Percentiles rank a stretch among this genome's conserved stretches.
Conservation (phyloP, 2,888 invertebrate species). For the Scaeva pyrastri region DNA sequence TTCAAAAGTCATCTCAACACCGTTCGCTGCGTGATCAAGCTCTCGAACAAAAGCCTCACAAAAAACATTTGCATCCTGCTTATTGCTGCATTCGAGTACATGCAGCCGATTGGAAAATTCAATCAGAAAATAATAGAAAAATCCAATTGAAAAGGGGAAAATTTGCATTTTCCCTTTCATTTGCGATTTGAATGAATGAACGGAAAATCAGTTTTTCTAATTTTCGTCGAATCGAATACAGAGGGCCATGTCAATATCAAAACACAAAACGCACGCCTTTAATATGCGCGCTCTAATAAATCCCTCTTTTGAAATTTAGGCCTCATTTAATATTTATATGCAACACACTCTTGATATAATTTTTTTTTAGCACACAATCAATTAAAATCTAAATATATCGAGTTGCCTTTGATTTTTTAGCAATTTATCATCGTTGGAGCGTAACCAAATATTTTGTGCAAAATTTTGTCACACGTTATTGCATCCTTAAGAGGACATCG, state of each 20-base stretch:
- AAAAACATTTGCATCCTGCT: conserved; percentile 61
- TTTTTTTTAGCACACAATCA: conserved; percentile 44
- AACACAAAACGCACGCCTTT: conserved; percentile 51
- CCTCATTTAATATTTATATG: conserved; percentile 59
- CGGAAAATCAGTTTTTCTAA: too few species aligned
- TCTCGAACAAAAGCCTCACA: conserved; percentile 24
- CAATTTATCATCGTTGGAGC: conserved; percentile 69
- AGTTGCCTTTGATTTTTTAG: conserved; percentile 27
- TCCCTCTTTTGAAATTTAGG: conserved; percentile 7
- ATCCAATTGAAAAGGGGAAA: conserved; percentile 62
- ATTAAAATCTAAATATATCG: conserved; percentile 66
- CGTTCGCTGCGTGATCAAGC: conserved; percentile 48
- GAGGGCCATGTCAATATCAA: conserved; percentile 22
- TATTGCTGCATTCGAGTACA: background rate
- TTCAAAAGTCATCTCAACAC: conserved; percentile 53
- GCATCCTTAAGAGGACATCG: conserved; percentile 70
- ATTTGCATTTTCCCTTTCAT: conserved; percentile 60
- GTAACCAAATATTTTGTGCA: conserved; percentile 72
- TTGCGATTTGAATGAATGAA: conserved; percentile 1
- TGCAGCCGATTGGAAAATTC: conserved; percentile 70
- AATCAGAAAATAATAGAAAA: conserved; percentile 68
- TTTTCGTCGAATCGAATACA: conserved; percentile 58
- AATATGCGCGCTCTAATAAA: conserved; percentile 70
- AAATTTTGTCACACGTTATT: conserved; percentile 68
- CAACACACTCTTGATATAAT: conserved; percentile 17